Percentiles rank a stretch among this genome's conserved stretches.
Conservation (phyloP, 2,113 vertebrate species). For the Sander lucioperca region DNA sequence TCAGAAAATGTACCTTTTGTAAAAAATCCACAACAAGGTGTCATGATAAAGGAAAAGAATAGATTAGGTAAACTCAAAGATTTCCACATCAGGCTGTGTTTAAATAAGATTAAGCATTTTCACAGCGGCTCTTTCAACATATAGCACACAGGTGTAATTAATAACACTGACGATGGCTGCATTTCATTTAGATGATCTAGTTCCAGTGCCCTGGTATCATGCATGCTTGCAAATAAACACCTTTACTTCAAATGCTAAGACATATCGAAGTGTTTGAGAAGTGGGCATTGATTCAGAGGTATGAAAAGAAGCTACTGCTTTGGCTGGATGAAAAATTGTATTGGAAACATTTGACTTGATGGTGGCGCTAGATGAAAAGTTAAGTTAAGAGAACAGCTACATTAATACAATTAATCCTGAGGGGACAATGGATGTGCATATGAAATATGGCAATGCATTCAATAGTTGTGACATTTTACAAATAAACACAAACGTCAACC, state of each 20-base stretch:
- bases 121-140: background rate
- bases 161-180: background rate
- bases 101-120: background rate
- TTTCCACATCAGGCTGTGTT: background rate
- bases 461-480: too few species aligned
- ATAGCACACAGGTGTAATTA: background rate
- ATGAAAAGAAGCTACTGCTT: background rate
- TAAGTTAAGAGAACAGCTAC: too few species aligned
- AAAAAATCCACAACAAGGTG: too few species aligned
- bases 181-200: background rate
- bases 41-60: background rate
- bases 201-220: background rate
- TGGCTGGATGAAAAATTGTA: background rate
- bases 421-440: too few species aligned
- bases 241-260: background rate
- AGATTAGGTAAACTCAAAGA: background rate
- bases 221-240: background rate
- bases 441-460: too few species aligned
- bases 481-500: background rate
- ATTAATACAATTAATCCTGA: too few species aligned
- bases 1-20: too few species aligned
- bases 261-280: background rate
- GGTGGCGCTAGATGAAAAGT: too few species aligned
- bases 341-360: background rate
- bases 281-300: background rate